These are phyloP conservation scores for Theocolax elegans DNA, from an alignment of 1,140 invertebrate genomes.

Conservation along the genomic window DNA sequence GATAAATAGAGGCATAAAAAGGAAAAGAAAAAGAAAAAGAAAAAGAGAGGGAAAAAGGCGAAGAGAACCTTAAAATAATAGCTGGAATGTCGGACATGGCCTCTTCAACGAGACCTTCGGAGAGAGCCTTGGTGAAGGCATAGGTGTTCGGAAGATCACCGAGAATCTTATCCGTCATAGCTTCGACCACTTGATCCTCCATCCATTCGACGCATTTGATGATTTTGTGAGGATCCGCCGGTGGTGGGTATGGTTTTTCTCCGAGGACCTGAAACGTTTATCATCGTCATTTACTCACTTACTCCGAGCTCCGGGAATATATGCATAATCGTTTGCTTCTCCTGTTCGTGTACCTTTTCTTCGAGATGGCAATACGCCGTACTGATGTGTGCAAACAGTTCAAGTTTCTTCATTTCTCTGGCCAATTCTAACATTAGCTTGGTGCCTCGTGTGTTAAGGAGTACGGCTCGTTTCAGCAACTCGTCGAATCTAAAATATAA, in stretches of 20 bases:
- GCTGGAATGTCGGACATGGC: conserved; percentile 80
- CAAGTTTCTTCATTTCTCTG: conserved; percentile 78
- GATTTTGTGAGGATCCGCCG: conserved; percentile 87
- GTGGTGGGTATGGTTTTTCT: conserved; percentile 85
- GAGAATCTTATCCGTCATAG: conserved; percentile 81
- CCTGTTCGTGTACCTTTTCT: conserved; percentile 58
- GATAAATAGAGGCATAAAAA: too few relatives aligned
- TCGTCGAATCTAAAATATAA: conserved; percentile 77
- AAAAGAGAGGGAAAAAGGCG: too few relatives aligned
- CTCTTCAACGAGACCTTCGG: conserved; percentile 85
- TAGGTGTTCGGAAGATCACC: conserved; percentile 90
- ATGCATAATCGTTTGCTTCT: too few relatives aligned
- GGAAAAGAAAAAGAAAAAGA: too few relatives aligned
- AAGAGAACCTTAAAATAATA: conserved; percentile 80
- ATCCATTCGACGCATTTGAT: conserved; percentile 91
- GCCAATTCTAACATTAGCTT: conserved; percentile 79
- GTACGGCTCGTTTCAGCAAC: conserved; percentile 76
- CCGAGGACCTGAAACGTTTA: conserved; percentile 68
- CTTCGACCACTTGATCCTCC: conserved; percentile 79
- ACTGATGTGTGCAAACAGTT: conserved; percentile 72
- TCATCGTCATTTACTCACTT: too few relatives aligned
- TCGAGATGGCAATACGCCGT: conserved; percentile 74
- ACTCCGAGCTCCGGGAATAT: too few relatives aligned
- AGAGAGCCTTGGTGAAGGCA: conserved; percentile 90
- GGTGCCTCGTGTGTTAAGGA: conserved; percentile 81